phyloP scores from a whole-genome alignment of 2,888 invertebrate species.

The Phengaris alcon region DNA sequence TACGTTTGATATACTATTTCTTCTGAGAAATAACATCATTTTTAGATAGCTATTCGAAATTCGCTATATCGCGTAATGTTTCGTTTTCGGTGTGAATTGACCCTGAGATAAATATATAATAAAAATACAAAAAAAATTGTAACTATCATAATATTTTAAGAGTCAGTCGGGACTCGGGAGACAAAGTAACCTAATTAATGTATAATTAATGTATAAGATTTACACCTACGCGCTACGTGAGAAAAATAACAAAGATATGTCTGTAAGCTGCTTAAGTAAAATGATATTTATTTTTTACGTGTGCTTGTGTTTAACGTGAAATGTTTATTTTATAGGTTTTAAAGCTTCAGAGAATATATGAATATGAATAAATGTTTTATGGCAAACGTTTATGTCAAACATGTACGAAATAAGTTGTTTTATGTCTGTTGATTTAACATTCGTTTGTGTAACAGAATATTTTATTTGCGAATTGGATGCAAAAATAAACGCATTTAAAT shows the following conservation, averaged over 20 bases:
- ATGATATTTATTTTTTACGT: neutral
- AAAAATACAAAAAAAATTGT: neutral
- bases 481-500: slow-evolving; percentile 22
- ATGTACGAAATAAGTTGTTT: slow-evolving; percentile 2
- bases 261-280: neutral
- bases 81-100: too few species aligned
- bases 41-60: too few species aligned
- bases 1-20: too few species aligned
- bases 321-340: slow-evolving; percentile 11
- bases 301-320: neutral
- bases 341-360: slow-evolving; percentile 2
- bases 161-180: neutral
- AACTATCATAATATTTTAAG: neutral
- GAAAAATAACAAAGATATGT: neutral
- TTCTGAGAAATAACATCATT: too few species aligned
- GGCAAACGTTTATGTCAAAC: slow-evolving; percentile 14
- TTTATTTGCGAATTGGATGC: slow-evolving; percentile 3
- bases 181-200: neutral
- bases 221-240: neutral
- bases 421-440: slow-evolving; percentile 12
- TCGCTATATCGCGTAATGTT: too few species aligned
- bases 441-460: slow-evolving; percentile 4
- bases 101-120: too few species aligned
- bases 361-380: slow-evolving; percentile 13
- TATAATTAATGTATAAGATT: neutral